phyloP scores from a whole-genome alignment of 2,888 invertebrate genomes.

The Dynastes tityus region DNA sequence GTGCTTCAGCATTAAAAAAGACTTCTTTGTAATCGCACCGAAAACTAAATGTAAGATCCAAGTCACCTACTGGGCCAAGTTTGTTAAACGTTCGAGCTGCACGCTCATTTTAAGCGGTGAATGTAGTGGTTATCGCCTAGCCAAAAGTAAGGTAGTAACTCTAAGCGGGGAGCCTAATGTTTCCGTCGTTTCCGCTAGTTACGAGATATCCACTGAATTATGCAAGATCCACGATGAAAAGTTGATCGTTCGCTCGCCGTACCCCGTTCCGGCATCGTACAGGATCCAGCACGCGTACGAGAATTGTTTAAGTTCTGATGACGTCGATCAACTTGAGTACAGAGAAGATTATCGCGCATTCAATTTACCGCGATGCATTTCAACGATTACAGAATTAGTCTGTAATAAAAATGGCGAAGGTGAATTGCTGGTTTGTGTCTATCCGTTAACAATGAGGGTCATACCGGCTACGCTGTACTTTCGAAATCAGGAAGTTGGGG shows the following conservation, averaged over 20 bases:
- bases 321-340: not conserved
- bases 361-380: not conserved
- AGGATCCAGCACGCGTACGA: not conserved
- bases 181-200: conserved; percentile 42
- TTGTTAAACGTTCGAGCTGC: conserved; percentile 54
- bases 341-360: not conserved
- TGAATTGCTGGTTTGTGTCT: not conserved
- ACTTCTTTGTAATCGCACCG: conserved; percentile 51
- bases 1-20: conserved; percentile 56
- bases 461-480: conserved; percentile 58
- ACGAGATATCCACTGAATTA: conserved; percentile 48
- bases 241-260: not conserved
- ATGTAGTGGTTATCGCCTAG: conserved; percentile 60
- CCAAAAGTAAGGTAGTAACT: conserved; percentile 60
- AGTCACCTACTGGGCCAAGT: conserved; percentile 62
- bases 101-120: conserved; percentile 64
- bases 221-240: conserved; percentile 49
- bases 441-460: not conserved
- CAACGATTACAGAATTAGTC: not conserved
- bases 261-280: not conserved
- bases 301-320: not conserved
- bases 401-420: conserved; percentile 11
- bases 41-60: conserved; percentile 53
- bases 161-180: conserved; percentile 61
- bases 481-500: conserved; percentile 59